Conservation (phyloP, 2,888 invertebrate genomes). For the Drosophila demipolita region DNA sequence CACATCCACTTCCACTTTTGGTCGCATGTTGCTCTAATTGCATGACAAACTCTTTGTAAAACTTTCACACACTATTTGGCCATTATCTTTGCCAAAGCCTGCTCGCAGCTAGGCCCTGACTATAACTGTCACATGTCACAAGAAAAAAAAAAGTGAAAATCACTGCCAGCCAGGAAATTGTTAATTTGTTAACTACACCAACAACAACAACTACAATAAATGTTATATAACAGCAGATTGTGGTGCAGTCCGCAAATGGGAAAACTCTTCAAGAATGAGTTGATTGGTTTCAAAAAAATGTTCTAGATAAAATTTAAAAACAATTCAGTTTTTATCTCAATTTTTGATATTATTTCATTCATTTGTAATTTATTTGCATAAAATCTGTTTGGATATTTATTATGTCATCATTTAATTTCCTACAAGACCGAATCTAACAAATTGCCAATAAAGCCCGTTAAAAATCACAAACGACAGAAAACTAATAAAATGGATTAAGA, state of each 20-base stretch:
- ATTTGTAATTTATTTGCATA: neutral
- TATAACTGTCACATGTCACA: slow-evolving; percentile 63
- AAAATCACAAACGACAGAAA: slow-evolving; percentile 13
- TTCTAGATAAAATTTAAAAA: neutral
- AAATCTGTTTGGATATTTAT: neutral
- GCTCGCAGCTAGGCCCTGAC: slow-evolving; percentile 12
- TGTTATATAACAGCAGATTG: slow-evolving; percentile 40
- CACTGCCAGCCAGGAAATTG: slow-evolving; percentile 44
- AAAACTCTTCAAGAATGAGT: slow-evolving; percentile 1
- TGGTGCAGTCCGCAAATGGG: neutral
- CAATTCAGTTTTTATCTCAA: neutral
- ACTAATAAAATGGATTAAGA: slow-evolving; percentile 18
- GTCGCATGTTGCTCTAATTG: slow-evolving; percentile 77
- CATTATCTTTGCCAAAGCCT: slow-evolving; percentile 48
- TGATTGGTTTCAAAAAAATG: neutral
- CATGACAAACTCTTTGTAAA: slow-evolving; percentile 72
- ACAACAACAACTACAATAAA: slow-evolving; percentile 12
- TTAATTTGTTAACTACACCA: slow-evolving; percentile 9
- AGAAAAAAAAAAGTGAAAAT: slow-evolving; percentile 54
- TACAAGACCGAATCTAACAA: neutral
- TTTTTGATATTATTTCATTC: neutral
- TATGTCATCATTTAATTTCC: neutral
- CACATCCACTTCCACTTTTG: slow-evolving; percentile 30
- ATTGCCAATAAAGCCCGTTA: slow-evolving; percentile 14
- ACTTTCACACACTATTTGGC: slow-evolving; percentile 72